Conservation (phyloP, 2,888 invertebrate species). For the Torymus auratus region DNA sequence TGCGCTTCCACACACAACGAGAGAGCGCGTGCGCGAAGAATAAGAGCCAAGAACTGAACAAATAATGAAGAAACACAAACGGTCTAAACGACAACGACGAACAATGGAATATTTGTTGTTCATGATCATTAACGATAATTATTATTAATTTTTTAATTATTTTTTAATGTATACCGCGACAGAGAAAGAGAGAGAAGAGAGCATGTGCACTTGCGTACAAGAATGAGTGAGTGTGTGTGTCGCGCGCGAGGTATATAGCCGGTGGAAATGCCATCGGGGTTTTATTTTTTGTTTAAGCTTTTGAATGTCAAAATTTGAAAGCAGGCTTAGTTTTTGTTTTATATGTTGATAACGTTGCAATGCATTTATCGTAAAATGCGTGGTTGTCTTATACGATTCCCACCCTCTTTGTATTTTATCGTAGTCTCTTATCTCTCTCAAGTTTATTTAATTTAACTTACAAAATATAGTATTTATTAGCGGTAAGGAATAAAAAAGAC, state of each 20-base stretch:
- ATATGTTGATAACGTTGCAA: too few species aligned
- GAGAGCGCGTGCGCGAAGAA: background rate
- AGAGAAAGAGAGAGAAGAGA: conserved; percentile 1
- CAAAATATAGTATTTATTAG: background rate
- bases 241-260: too few species aligned
- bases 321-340: too few species aligned
- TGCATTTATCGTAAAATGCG: too few species aligned
- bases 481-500: background rate
- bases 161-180: conserved; percentile 41
- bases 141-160: conserved; percentile 46
- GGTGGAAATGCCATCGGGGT: too few species aligned
- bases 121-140: conserved; percentile 7
- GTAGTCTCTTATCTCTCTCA: too few species aligned
- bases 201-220: background rate
- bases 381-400: too few species aligned
- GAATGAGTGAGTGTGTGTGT: too few species aligned
- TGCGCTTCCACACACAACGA: conserved; percentile 8
- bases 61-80: conserved; percentile 4
- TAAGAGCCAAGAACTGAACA: conserved; percentile 15
- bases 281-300: too few species aligned
- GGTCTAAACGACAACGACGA: conserved; percentile 24
- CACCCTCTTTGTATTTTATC: too few species aligned
- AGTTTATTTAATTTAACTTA: too few species aligned
- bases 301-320: too few species aligned
- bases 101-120: conserved; percentile 5